These are phyloP conservation scores for Chaetura pelagica DNA, from an alignment of 2,113 vertebrate genomes.

Conservation along the genomic window DNA sequence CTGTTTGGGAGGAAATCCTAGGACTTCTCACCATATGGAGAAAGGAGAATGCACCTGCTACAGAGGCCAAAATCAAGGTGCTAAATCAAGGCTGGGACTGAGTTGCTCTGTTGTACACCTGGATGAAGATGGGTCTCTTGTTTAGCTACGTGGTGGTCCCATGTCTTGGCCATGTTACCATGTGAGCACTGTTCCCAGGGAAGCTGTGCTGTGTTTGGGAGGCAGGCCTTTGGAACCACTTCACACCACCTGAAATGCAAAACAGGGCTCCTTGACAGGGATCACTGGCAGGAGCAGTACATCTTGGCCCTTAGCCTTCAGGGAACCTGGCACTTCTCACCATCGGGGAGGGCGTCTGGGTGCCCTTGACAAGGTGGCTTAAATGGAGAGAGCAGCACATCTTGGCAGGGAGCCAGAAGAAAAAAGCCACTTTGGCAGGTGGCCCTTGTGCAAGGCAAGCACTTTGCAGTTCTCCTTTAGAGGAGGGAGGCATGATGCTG, in stretches of 20 bases:
- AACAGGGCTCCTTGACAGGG: background rate
- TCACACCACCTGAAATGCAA: background rate
- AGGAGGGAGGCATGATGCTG: background rate
- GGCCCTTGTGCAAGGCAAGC: background rate
- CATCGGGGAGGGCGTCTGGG: rapidly evolving
- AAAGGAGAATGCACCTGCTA: background rate
- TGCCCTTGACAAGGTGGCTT: background rate
- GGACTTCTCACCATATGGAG: background rate
- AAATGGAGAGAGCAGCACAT: background rate
- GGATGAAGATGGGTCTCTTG: background rate
- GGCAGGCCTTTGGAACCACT: background rate
- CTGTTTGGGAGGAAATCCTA: background rate
- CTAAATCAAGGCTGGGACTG: background rate
- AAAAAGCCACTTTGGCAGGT: background rate
- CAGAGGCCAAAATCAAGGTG: background rate
- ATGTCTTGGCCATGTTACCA: rapidly evolving
- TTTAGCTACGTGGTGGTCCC: background rate
- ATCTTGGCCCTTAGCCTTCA: background rate
- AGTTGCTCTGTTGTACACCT: background rate
- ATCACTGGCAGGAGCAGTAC: background rate
- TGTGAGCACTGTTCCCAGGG: too few relatives aligned
- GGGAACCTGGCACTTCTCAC: background rate
- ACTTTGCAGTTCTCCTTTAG: background rate
- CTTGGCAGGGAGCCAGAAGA: background rate
- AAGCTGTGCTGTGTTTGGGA: background rate